Conservation (phyloP, 2,888 invertebrate species). For the Phalera bucephala region DNA sequence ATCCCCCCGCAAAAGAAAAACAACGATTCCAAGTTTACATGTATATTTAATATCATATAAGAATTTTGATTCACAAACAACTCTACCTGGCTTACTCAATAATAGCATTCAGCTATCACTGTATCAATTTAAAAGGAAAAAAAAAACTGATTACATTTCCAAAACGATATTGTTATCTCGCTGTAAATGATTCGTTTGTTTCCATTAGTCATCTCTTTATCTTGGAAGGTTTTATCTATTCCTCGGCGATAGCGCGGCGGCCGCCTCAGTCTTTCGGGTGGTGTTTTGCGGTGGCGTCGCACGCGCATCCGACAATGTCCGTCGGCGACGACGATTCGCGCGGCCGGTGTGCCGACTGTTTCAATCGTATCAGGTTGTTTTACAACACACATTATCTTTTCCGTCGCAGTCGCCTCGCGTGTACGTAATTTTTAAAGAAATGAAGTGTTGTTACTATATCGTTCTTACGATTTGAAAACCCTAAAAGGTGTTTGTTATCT, state of each 20-base stretch:
- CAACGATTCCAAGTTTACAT: too few species aligned
- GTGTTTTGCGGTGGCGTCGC: conserved; percentile 24
- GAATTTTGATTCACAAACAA: too few species aligned
- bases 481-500: conserved; percentile 5
- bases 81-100: not conserved
- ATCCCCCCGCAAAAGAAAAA: too few species aligned
- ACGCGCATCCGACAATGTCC: conserved; percentile 35
- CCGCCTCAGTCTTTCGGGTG: conserved; percentile 32
- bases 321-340: conserved; percentile 31
- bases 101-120: conserved; percentile 8
- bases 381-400: not conserved
- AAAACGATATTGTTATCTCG: conserved; percentile 36
- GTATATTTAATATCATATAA: too few species aligned
- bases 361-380: conserved; percentile 39
- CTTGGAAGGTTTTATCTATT: conserved; percentile 51
- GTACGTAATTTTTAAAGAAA: not conserved
- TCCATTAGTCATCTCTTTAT: conserved; percentile 67
- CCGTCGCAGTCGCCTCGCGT: not conserved
- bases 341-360: conserved; percentile 37
- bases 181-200: conserved; percentile 35
- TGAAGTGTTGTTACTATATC: not conserved
- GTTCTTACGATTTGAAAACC: conserved; percentile 4
- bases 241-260: conserved; percentile 40
- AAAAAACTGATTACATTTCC: conserved; percentile 8
- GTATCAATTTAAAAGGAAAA: conserved; percentile 16